Evolutionary conservation across 2,113 vertebrate species (phyloP).

Genomic region (Tetrao urogallus): DNA sequence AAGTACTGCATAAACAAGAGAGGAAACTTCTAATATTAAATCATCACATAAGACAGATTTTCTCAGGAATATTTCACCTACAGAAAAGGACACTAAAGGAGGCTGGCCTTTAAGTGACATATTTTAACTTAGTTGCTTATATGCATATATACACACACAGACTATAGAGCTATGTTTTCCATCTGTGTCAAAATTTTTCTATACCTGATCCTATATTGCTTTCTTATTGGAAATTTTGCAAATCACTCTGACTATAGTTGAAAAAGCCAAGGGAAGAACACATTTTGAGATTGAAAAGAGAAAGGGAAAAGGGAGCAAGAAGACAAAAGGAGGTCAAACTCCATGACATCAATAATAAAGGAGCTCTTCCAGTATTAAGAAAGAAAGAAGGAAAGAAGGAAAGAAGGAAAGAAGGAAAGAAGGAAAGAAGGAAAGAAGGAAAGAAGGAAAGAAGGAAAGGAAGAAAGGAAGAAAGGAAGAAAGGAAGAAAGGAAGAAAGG

Average conservation of each 20-base stretch:
- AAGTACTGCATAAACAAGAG: neutral
- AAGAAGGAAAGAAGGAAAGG: neutral
- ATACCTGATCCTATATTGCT: neutral
- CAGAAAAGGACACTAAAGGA: accelerated
- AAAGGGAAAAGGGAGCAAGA: neutral
- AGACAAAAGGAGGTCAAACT: neutral
- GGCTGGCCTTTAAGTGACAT: neutral
- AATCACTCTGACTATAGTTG: neutral
- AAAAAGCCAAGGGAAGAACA: neutral
- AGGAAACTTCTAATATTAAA: neutral
- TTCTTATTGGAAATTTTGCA: neutral
- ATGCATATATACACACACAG: too few relatives aligned
- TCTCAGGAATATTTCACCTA: neutral
- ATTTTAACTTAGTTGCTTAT: neutral
- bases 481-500: neutral
- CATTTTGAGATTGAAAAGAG: neutral
- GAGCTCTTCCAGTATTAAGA: neutral
- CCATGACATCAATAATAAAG: neutral
- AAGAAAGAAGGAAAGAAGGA: neutral
- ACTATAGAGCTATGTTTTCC: neutral
- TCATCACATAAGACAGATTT: neutral
- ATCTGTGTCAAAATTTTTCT: neutral
- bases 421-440: neutral
- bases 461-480: neutral
- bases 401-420: neutral